Conservation (phyloP, 2,888 invertebrate genomes). For the Oxystoma pomonae region DNA sequence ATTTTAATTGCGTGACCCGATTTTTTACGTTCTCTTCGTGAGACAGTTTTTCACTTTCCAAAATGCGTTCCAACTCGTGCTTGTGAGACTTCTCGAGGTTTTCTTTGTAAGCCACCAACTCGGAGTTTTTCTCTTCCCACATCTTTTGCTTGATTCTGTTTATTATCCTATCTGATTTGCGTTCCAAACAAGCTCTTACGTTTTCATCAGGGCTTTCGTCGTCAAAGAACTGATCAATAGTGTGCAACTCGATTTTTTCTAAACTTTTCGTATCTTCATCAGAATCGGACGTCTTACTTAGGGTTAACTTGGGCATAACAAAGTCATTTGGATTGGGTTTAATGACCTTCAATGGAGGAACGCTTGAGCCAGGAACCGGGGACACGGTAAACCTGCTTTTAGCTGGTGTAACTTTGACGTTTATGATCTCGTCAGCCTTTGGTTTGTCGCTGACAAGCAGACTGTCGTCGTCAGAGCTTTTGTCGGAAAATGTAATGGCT, state of each 20-base stretch:
- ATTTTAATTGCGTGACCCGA: constrained; percentile 50
- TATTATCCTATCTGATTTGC: constrained; percentile 51
- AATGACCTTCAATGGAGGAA: constrained; percentile 46
- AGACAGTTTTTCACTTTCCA: constrained; percentile 42
- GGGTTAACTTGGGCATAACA: constrained; percentile 56
- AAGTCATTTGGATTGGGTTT: constrained; percentile 58
- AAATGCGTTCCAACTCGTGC: constrained; percentile 53
- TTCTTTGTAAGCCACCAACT: constrained; percentile 43
- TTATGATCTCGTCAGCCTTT: constrained; percentile 35
- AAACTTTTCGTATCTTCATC: constrained; percentile 51
- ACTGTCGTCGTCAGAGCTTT: constrained; percentile 40
- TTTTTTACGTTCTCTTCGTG: constrained; percentile 41
- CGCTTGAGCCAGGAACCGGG: constrained; percentile 33
- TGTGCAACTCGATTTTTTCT: constrained; percentile 34
- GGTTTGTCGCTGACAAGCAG: constrained; percentile 30
- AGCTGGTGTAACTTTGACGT: constrained; percentile 34
- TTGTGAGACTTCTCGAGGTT: constrained; percentile 44
- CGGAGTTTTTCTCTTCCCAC: constrained; percentile 47
- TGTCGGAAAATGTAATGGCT: constrained; percentile 45
- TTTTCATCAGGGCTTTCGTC: constrained; percentile 30
- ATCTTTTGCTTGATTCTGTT: constrained; percentile 55
- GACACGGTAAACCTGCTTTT: constrained; percentile 37
- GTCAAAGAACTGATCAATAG: constrained; percentile 27
- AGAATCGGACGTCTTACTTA: constrained; percentile 47
- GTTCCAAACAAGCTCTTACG: constrained; percentile 31